Evolutionary conservation across 1,140 invertebrate genomes (phyloP).

Genomic region (Pachyrhynchus sulphureomaculatus): DNA sequence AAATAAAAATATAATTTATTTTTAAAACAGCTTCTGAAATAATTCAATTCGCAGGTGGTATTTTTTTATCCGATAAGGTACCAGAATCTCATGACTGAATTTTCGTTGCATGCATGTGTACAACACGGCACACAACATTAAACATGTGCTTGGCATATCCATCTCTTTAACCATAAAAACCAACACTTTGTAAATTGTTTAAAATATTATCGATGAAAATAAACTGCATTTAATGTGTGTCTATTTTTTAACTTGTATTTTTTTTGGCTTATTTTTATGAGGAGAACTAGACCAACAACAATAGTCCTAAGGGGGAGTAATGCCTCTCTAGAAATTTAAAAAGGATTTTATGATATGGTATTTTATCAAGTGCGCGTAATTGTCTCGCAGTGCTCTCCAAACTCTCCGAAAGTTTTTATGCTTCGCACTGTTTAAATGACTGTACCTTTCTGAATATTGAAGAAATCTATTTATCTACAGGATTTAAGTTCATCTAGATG

Average conservation of each 20-base stretch:
- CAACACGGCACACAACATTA: conserved; percentile 40
- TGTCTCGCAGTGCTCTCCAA: too few species aligned
- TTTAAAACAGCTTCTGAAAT: conserved; percentile 11
- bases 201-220: conserved; percentile 45
- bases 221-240: conserved; percentile 51
- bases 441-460: too few species aligned
- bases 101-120: conserved; percentile 40
- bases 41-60: conserved; percentile 17
- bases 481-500: too few species aligned
- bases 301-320: too few species aligned
- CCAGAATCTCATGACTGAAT: conserved; percentile 42
- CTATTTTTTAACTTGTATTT: conserved; percentile 30
- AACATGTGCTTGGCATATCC: conserved; percentile 48
- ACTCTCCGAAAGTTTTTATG: too few species aligned
- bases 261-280: conserved; percentile 1
- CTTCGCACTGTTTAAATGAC: too few species aligned
- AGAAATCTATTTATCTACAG: too few species aligned
- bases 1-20: too few species aligned
- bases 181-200: conserved; percentile 45
- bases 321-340: too few species aligned
- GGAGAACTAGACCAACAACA: too few species aligned
- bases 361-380: too few species aligned
- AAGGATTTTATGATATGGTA: too few species aligned
- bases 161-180: conserved; percentile 45
- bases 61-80: conserved; percentile 33